Evolutionary conservation across 2,888 invertebrate genomes (phyloP), one percentile per base, ranked within the genome.

Genomic region (Oscheius sp.): DNA sequence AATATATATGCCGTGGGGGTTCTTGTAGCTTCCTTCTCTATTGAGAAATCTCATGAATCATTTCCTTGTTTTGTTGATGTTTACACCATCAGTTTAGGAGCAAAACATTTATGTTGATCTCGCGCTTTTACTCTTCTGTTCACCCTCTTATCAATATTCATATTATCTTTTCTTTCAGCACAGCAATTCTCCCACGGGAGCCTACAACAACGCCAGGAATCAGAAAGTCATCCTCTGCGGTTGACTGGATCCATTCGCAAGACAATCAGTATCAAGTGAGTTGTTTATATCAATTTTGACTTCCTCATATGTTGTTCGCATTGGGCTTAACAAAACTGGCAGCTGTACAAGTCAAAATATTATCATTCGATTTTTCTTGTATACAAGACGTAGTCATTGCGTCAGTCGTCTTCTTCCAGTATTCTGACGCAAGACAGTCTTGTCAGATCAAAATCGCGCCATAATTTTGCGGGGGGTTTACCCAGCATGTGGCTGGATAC

Each of bases 181-280:
- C 76, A 51, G 70, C 76, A 47, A 68, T 70, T 62, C 71, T 76
- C 59, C 72, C 74, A 71, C 61, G 32, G n/a, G 66, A 66, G 8
- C 22, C 66, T 41, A 20, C 22, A 24, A 51, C 38, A 28, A 14
- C 56, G 14, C 76, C 76, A 47, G 61, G 72, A 32, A 71, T 78
- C 30, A 74, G 78, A 66, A 78, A 78, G 45, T 78, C 78, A 20
- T 78, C 78, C 17, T 75, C 75, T 36, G 75, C 78, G 12, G 74
- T 75, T 59, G 74, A 74, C 50, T 78, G 78, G 78, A 72, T 67
- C 70, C 24, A 22, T 36, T 36, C 36, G 12, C 9, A 26, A 2
- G 54, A 54, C 17, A 54, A 54, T n/a, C n/a, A n/a, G 54, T 17
- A 20, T 9, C 54, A 54, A 54, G 54, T 54, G 32, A 54, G 54